phyloP scores from a whole-genome alignment of 2,797 vertebrate species.

The Gymnoscopelus braueri region DNA sequence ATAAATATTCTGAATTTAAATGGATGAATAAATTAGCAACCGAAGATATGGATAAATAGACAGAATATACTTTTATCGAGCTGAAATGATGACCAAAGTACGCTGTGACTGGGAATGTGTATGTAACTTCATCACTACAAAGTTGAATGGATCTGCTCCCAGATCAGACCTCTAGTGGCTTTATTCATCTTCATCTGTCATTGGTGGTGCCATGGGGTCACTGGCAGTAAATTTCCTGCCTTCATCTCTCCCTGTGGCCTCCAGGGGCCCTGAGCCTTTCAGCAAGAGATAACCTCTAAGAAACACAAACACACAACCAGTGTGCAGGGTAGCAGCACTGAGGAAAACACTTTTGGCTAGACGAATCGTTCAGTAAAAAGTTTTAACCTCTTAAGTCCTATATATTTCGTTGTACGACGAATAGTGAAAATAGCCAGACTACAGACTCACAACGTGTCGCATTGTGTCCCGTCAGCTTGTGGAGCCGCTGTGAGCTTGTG shows the following conservation, averaged over 20 bases:
- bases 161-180: slow-evolving; percentile 13
- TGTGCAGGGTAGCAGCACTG: not conserved
- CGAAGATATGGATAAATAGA: no score
- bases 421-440: no score
- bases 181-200: slow-evolving; percentile 52
- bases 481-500: no score
- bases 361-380: no score
- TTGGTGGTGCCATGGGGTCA: slow-evolving; percentile 25
- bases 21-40: no score
- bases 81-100: not conserved
- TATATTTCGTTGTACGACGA: no score
- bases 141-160: slow-evolving; percentile 13
- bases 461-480: no score
- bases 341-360: no score
- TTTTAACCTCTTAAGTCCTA: no score
- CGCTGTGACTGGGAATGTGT: not conserved
- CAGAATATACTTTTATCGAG: no score
- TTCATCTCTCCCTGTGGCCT: not conserved
- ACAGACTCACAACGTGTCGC: no score
- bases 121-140: not conserved
- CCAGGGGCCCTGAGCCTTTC: not conserved
- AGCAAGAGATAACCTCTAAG: slow-evolving; percentile 25
- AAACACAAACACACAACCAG: slow-evolving; percentile 25
- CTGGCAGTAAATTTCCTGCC: slow-evolving; percentile 19
- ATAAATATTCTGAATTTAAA: no score